phyloP scores from a whole-genome alignment of 92 coral and sea anemone species.

The Porites divaricata region DNA sequence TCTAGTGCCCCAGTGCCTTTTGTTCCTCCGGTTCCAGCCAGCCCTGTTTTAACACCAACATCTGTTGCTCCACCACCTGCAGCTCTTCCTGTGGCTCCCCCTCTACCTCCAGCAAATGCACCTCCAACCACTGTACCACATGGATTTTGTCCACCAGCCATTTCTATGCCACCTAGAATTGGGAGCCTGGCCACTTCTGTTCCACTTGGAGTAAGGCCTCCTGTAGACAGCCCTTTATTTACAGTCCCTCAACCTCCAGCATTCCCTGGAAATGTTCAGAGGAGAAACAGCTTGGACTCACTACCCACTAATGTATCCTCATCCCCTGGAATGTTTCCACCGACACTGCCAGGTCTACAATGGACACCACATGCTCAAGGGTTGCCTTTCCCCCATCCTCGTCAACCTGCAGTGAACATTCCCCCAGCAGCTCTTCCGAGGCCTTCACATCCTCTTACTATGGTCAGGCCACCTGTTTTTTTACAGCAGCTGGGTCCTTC shows the following conservation, averaged over 20 bases:
- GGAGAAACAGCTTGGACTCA: constrained; percentile 9
- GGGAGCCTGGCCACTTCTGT: not conserved
- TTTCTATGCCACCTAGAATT: constrained; percentile 15
- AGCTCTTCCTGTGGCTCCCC: not conserved
- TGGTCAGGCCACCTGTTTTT: constrained; percentile 3
- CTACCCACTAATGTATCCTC: not conserved
- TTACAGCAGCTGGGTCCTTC: constrained; percentile 31
- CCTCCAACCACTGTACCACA: not conserved
- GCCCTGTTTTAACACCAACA: not conserved
- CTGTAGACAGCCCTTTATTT: not conserved
- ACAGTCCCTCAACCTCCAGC: constrained; percentile 10
- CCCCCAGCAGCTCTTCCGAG: constrained; percentile 7
- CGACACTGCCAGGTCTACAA: constrained; percentile 8
- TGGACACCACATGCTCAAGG: constrained; percentile 20
- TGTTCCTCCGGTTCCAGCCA: not conserved
- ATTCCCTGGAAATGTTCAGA: constrained; percentile 2
- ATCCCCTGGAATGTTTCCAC: not conserved
- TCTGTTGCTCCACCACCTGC: constrained; percentile 1
- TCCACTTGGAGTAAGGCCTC: not conserved
- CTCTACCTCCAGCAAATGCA: constrained; percentile 3
- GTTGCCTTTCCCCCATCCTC: constrained; percentile 20
- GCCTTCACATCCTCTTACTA: constrained; percentile 12
- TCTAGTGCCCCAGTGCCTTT: constrained; percentile 15
- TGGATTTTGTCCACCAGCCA: not conserved
- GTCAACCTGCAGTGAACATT: not conserved